Evolutionary conservation across 2,888 invertebrate species (phyloP).

Genomic region (Pyrrhia umbra): DNA sequence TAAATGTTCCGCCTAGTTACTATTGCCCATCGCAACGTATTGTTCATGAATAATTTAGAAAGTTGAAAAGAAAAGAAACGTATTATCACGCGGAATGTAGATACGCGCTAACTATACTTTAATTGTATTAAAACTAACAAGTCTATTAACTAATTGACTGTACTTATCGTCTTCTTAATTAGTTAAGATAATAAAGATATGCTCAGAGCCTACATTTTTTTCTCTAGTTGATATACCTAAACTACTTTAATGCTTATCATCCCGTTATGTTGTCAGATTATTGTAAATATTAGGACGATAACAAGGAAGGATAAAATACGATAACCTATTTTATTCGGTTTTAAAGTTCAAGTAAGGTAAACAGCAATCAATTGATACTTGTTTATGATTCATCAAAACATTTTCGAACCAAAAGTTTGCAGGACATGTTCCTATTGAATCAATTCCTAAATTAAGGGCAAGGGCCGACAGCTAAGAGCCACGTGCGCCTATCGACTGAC

Average conservation of each 20-base stretch:
- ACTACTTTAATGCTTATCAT: background rate
- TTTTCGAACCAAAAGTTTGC: background rate
- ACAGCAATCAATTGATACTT: background rate
- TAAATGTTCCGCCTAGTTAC: slow-evolving; percentile 53
- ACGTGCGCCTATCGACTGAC: slow-evolving; percentile 62
- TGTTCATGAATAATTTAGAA: slow-evolving; percentile 78
- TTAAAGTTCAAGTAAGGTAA: background rate
- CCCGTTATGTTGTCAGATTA: background rate
- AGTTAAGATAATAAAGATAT: slow-evolving; percentile 15
- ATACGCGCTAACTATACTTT: slow-evolving; percentile 40
- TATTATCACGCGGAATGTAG: slow-evolving; percentile 48
- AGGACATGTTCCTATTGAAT: background rate
- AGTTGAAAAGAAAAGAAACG: slow-evolving; percentile 66
- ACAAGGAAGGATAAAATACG: background rate
- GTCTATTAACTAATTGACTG: slow-evolving; percentile 25
- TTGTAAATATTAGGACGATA: background rate
- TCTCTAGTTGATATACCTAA: background rate
- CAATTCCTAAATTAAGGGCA: slow-evolving; percentile 49
- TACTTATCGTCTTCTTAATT: slow-evolving; percentile 15
- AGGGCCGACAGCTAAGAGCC: slow-evolving; percentile 61
- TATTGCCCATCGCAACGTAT: slow-evolving; percentile 64
- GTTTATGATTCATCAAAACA: background rate
- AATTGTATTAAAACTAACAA: slow-evolving; percentile 19
- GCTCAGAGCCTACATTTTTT: background rate
- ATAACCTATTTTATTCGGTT: background rate